Percentiles rank a stretch among this genome's conserved stretches.
These are phyloP conservation scores for Aleiodes testaceus DNA, from an alignment of 2,888 invertebrate genomes.

Conservation along the genomic window DNA sequence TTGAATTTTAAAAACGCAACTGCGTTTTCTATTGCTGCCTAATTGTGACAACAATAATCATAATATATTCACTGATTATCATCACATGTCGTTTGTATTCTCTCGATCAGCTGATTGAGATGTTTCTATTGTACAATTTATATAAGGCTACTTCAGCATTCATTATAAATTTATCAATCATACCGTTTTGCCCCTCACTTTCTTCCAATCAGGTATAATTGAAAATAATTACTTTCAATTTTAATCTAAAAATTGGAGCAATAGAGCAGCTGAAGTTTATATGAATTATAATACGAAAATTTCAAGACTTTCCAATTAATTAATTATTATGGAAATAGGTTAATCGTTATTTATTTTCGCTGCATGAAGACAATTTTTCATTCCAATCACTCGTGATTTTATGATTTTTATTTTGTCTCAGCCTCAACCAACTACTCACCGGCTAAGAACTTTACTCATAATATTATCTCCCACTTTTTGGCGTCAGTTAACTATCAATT, in stretches of 20 bases:
- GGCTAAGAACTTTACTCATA: conserved; percentile 33
- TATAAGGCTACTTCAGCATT: conserved; percentile 16
- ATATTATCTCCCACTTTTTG: neutral
- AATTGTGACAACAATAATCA: conserved; percentile 43
- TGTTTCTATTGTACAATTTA: conserved; percentile 37
- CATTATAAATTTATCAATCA: conserved; percentile 7
- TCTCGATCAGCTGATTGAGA: conserved; percentile 54
- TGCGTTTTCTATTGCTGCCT: conserved; percentile 43
- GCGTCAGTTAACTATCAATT: conserved; percentile 38
- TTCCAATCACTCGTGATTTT: neutral
- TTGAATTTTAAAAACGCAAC: conserved; percentile 23
- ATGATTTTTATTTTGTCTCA: neutral
- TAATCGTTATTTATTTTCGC: conserved; percentile 4
- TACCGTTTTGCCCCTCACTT: conserved; percentile 8
- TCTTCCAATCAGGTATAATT: neutral
- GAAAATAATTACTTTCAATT: conserved; percentile 6
- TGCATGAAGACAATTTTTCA: neutral
- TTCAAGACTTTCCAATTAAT: neutral
- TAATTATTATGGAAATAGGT: no score
- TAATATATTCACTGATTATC: conserved; percentile 44
- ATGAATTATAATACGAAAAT: neutral
- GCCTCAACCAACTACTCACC: conserved; percentile 14
- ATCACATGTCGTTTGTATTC: conserved; percentile 52
- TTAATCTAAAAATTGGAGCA: neutral
- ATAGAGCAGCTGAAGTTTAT: neutral